These are phyloP conservation scores for Spondyliosoma cantharus DNA, from an alignment of 2,797 vertebrate species.

Conservation along the genomic window DNA sequence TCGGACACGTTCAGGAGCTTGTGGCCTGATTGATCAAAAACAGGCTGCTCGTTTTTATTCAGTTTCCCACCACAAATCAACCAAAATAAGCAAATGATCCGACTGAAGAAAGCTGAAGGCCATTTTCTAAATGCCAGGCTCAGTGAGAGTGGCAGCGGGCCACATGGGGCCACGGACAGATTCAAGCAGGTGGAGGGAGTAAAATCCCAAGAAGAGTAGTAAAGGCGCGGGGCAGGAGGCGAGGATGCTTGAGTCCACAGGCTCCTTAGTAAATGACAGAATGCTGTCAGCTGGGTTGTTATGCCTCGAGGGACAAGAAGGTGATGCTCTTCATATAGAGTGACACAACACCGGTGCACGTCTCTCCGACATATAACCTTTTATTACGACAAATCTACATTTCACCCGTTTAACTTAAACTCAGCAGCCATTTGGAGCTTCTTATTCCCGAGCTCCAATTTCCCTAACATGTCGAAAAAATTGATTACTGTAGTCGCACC, in stretches of 20 bases:
- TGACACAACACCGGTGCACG: conserved; percentile 9
- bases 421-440: neutral
- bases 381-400: neutral
- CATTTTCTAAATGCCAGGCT: conserved; percentile 15
- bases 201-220: conserved; percentile 18
- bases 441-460: conserved; percentile 1
- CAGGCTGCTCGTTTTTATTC: neutral
- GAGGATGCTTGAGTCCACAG: neutral
- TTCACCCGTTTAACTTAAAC: neutral
- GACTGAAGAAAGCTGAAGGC: neutral
- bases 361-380: neutral
- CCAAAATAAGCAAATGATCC: neutral
- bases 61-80: neutral
- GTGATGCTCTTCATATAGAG: neutral
- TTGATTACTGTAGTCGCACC: conserved; percentile 20
- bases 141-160: conserved; percentile 7
- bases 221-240: neutral
- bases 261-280: conserved; percentile 5
- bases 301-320: neutral
- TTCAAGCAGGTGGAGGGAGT: conserved; percentile 57
- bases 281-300: neutral
- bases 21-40: neutral
- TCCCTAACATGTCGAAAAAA: conserved; percentile 9
- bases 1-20: neutral
- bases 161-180: conserved; percentile 9